Evolutionary conservation across 2,113 vertebrate genomes (phyloP).

Genomic region (Copsychus sechellarum): DNA sequence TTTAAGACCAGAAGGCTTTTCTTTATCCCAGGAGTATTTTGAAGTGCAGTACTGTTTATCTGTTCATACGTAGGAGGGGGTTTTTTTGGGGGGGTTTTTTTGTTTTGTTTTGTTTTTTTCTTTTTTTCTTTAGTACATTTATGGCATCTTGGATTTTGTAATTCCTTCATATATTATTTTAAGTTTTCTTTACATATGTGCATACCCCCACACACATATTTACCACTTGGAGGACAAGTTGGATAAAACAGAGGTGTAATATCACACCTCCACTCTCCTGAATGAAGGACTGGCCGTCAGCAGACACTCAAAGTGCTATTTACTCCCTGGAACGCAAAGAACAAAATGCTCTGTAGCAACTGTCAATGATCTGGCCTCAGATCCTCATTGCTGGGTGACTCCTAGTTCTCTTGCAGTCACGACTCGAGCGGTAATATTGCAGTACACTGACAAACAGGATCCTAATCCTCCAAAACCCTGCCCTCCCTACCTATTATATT

Average conservation of each 20-base stretch:
- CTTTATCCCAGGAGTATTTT: background rate
- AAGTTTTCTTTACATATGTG: slow-evolving; percentile 62
- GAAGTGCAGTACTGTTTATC: background rate
- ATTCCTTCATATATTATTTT: slow-evolving; percentile 61
- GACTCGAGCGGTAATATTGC: background rate
- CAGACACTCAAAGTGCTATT: background rate
- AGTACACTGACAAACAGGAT: background rate
- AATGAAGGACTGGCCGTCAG: slow-evolving; percentile 6
- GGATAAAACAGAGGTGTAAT: slow-evolving; percentile 46
- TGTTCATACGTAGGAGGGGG: background rate
- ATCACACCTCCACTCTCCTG: slow-evolving; percentile 43
- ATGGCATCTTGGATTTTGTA: slow-evolving; percentile 11
- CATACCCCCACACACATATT: slow-evolving; percentile 54
- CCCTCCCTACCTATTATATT: background rate
- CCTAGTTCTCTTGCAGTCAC: background rate
- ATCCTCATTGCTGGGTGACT: background rate
- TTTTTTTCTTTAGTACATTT: background rate
- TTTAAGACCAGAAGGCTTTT: background rate
- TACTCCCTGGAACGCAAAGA: background rate
- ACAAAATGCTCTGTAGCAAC: background rate
- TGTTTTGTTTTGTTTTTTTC: no score
- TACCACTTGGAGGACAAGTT: slow-evolving; percentile 45
- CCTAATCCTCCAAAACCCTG: background rate
- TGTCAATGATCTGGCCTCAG: background rate
- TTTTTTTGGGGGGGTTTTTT: background rate